Conservation (phyloP, 2,797 vertebrate genomes). For the Melanotaenia pygmaea region DNA sequence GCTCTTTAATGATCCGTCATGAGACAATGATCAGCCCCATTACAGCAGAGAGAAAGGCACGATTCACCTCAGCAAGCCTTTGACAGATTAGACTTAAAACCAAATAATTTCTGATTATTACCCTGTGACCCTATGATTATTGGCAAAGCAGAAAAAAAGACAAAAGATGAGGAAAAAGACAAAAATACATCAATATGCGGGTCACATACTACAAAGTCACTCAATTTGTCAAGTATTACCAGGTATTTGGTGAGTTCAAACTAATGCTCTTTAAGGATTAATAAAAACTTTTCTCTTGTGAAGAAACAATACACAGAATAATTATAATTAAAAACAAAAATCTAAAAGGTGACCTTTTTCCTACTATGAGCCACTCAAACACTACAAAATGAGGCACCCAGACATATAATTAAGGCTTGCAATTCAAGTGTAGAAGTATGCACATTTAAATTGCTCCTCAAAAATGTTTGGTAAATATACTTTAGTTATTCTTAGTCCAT, state of each 20-base stretch:
- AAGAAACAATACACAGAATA: background rate
- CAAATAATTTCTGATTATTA: slow-evolving; percentile 43
- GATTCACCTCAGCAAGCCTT: slow-evolving; percentile 72
- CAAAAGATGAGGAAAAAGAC: background rate
- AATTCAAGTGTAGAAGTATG: background rate
- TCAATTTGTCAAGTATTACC: slow-evolving; percentile 75
- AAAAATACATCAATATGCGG: slow-evolving; percentile 38
- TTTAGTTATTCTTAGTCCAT: slow-evolving; percentile 47
- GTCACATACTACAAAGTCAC: slow-evolving; percentile 48
- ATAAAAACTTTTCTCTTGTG: slow-evolving; percentile 7
- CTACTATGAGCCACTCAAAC: background rate
- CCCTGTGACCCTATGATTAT: slow-evolving; percentile 40
- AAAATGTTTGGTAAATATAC: slow-evolving; percentile 5
- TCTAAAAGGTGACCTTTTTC: background rate
- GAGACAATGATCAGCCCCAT: slow-evolving; percentile 76
- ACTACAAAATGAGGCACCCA: background rate
- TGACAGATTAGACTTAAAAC: slow-evolving; percentile 71
- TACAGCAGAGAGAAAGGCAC: slow-evolving; percentile 76
- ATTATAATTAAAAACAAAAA: background rate
- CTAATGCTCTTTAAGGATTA: slow-evolving; percentile 27
- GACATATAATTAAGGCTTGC: background rate
- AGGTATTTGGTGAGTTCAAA: slow-evolving; percentile 76
- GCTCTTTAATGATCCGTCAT: slow-evolving; percentile 82
- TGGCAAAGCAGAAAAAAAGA: slow-evolving; percentile 8
- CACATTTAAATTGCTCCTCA: background rate